Evolutionary conservation across 2,113 vertebrate species (phyloP), one percentile per base, ranked within the genome.

Genomic region (Corynorhinus townsendii): DNA sequence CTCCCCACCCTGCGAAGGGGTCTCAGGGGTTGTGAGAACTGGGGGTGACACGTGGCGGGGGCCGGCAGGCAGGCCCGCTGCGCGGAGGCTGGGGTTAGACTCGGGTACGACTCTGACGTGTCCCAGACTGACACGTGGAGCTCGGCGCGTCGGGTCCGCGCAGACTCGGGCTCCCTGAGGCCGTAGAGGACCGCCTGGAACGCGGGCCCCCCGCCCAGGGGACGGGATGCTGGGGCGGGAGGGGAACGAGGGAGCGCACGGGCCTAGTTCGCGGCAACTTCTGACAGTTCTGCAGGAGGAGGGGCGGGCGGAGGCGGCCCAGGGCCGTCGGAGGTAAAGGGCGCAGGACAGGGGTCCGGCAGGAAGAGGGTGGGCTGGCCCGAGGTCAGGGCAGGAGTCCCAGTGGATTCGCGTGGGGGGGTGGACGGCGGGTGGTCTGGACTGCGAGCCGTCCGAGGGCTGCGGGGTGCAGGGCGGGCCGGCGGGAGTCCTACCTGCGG

Each of bases 401-500:
- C 38, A 40, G 73, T 11, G 1, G 83, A 24, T 28, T 19, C 45
- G 73, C 6, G 49, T 1, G 35, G 28, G 3, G 3, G 54, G 30
- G 35, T 24, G 79, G 81, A 95, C 49, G 28, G 92, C 89, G 11
- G 40, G 93, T 38, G 52, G n/a, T 35, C 11, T 11, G 76, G 52
- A 45, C 56, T 52, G 38, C 81, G 80, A 40, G 62, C 33, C 35
- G 68, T 4, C 40, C 71, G 56, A 47, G 93, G 12, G 89, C 30
- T 16, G 54, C 54, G 75, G 24, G 66, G 12, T 20, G 33, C 15
- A 87, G 75, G 49, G 40, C n/a, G 28, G 69, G 83, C 40, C 30
- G 30, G 38, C 30, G 82, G 68, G n/a, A 92, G 87, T 96, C 99
- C 99, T 97, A 99, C 99, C 99, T 99, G 98, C 98, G 99, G 98